Percentiles rank a stretch among this genome's conserved stretches.
phyloP scores from a whole-genome alignment of 2,113 vertebrate genomes.

The Ctenodactylus gundi region DNA sequence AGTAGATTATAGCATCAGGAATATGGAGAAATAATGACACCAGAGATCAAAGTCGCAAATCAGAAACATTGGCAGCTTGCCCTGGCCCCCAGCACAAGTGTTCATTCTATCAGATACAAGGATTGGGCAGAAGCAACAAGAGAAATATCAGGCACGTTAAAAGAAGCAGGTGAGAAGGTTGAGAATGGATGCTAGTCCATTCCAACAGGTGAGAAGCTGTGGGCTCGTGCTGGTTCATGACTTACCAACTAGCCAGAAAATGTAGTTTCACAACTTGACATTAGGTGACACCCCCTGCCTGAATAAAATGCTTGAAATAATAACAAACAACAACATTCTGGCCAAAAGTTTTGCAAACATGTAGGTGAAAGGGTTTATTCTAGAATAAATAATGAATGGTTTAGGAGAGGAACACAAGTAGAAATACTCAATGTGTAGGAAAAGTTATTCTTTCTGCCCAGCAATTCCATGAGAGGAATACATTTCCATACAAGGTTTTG shows the following conservation, averaged over 20 bases:
- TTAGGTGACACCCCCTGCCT: neutral
- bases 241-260: neutral
- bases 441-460: neutral
- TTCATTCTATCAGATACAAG: neutral
- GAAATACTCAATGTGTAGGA: neutral
- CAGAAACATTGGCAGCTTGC: neutral
- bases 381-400: neutral
- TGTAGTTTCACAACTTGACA: neutral
- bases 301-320: neutral
- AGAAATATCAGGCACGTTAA: neutral
- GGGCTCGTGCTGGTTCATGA: neutral
- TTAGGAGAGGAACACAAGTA: neutral
- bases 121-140: neutral
- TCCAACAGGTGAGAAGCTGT: neutral
- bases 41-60: neutral
- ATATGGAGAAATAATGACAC: neutral
- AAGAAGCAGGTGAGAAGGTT: neutral
- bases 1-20: neutral
- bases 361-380: neutral
- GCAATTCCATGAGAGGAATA: neutral
- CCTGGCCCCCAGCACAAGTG: neutral
- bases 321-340: neutral
- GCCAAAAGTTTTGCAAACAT: neutral
- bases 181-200: neutral
- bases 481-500: neutral